phyloP scores from a whole-genome alignment of 2,888 invertebrate species.

The Macrosiphum euphorbiae region DNA sequence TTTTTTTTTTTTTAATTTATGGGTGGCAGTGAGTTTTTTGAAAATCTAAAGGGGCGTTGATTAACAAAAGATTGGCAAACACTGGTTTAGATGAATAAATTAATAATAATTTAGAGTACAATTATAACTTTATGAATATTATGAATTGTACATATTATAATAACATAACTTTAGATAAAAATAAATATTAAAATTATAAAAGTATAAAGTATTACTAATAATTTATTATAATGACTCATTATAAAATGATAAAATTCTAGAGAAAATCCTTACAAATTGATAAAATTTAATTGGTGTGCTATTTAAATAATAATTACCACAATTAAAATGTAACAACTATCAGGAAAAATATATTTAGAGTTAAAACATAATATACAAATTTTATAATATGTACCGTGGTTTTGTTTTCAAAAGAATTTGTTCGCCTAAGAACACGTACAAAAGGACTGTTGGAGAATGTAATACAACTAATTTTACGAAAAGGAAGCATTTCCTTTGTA shows the following conservation, averaged over 20 bases:
- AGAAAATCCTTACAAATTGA: background rate
- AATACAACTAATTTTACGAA: constrained; percentile 61
- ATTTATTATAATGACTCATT: background rate
- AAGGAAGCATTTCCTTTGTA: constrained; percentile 56
- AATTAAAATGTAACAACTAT: background rate
- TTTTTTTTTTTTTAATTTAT: background rate
- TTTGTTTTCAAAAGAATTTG: constrained; percentile 63
- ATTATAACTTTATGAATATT: background rate
- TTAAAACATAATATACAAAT: constrained; percentile 1
- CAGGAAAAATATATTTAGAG: background rate
- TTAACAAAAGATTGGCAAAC: background rate
- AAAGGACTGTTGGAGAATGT: constrained; percentile 54
- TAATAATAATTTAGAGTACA: background rate
- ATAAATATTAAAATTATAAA: background rate
- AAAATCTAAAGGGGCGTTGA: background rate
- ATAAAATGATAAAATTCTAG: constrained; percentile 1
- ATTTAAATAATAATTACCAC: background rate
- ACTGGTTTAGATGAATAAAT: background rate
- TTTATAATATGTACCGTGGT: constrained; percentile 30
- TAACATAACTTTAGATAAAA: background rate
- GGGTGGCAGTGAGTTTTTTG: background rate
- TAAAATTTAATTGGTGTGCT: constrained; percentile 1
- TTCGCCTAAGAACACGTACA: constrained; percentile 52
- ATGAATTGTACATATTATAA: background rate
- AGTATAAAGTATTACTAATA: constrained; percentile 1